phyloP scores from a whole-genome alignment of 2,797 vertebrate genomes.

The Poecilia picta region DNA sequence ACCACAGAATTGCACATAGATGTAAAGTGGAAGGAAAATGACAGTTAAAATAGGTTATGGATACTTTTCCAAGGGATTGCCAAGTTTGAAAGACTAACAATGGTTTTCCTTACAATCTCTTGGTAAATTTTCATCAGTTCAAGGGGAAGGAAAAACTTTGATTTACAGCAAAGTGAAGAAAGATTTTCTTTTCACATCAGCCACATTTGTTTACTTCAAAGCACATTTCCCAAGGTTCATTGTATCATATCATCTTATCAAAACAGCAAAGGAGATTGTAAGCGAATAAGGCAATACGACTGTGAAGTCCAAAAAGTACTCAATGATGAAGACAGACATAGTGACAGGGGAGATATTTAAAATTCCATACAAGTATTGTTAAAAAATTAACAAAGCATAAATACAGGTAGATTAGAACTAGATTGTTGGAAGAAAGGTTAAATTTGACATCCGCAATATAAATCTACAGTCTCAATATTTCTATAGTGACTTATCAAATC shows the following conservation, averaged over 20 bases:
- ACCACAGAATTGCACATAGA: not conserved
- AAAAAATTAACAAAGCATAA: slow-evolving; percentile 25
- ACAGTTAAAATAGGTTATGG: not conserved
- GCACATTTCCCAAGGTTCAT: slow-evolving; percentile 33
- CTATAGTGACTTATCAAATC: slow-evolving; percentile 34
- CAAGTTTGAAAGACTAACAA: slow-evolving; percentile 14
- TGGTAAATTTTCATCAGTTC: slow-evolving; percentile 42
- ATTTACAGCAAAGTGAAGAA: slow-evolving; percentile 46
- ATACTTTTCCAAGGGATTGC: not conserved
- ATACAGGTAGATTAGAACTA: slow-evolving; percentile 21
- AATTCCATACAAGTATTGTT: slow-evolving; percentile 22
- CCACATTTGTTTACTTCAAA: slow-evolving; percentile 45
- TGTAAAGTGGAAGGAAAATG: not conserved
- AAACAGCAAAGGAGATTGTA: slow-evolving; percentile 25
- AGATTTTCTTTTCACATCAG: slow-evolving; percentile 10
- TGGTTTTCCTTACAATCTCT: slow-evolving; percentile 37
- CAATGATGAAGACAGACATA: slow-evolving; percentile 32
- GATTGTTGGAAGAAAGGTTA: slow-evolving; percentile 27
- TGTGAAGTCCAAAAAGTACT: slow-evolving; percentile 18
- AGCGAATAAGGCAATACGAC: slow-evolving; percentile 26
- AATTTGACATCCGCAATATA: slow-evolving; percentile 44
- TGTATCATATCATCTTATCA: slow-evolving; percentile 43
- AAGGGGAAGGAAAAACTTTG: slow-evolving; percentile 42
- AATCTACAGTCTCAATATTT: slow-evolving; percentile 41
- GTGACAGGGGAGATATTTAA: slow-evolving; percentile 3